Base-by-base conservation (phyloP, 2,888 invertebrate genomes). In the Aphidius colemani region DNA sequence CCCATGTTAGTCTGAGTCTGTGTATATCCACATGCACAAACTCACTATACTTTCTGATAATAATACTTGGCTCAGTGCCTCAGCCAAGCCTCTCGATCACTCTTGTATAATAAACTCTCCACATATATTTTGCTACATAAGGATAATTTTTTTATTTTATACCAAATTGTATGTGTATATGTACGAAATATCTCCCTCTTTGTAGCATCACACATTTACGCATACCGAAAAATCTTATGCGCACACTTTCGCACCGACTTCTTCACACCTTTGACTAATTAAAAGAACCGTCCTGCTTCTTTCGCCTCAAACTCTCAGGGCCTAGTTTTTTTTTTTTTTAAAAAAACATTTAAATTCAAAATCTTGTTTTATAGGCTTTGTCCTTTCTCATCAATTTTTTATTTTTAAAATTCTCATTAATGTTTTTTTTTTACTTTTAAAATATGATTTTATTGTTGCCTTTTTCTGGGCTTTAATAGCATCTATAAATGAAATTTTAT, bases 231-330 rank as follows among this genome's bases (percentile, higher is more conserved):
- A 55, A 41, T 60, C 41, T 10, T 51, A 48, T 46, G 48, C 67
- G 66, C 70, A 69, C 72, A 70, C 71, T 71, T 71, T 72, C 73
- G 72, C 75, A 74, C 74, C 57, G 72, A 72, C 73, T 74, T 72
- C 72, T 77, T 77, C 77, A 72, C 77, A 76, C 77, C 75, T 76
- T 70, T 69, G 74, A 74, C 76, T 76, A 78, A 78, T 78, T 78
- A 78, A 78, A 77, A 76, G 76, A 73, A 70, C 69, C 73, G 70
- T 72, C 73, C 72, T 67, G 46, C 39, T 57, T 57, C n/a, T 57
- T 57, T 57, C 9, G 39, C 30, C 30, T 30, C 5, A 30, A 63
- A 62, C 61, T 64, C 64, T 66, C 65, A 63, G 61, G 66, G 46
- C 57, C 64, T 40, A 40, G 57, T 61, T 63, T 56, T 61, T 57